Evolutionary conservation across 64 coral and sea anemone genomes (phyloP).

Genomic region (Stichodactyla mertensii): DNA sequence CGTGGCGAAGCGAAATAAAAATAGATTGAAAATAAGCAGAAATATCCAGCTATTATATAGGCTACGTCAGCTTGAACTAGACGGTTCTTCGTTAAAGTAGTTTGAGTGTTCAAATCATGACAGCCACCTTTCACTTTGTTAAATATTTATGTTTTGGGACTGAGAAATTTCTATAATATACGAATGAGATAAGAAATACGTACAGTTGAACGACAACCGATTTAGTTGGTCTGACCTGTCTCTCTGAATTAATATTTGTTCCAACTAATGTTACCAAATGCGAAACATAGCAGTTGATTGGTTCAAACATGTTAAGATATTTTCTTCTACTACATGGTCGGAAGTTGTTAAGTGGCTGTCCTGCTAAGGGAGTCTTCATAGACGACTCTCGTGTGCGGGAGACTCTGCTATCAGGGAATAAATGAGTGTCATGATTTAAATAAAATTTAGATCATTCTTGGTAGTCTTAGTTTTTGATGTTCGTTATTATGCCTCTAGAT

Average conservation of each 20-base stretch:
- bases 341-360: too few relatives aligned
- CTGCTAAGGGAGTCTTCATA: too few relatives aligned
- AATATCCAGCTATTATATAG: not conserved
- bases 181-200: not conserved
- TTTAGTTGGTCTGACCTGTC: not conserved
- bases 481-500: not conserved
- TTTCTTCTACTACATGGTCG: not conserved
- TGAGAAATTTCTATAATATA: not conserved
- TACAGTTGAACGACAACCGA: not conserved
- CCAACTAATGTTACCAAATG: too few relatives aligned
- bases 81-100: not conserved
- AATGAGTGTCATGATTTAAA: not conserved
- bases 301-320: not conserved
- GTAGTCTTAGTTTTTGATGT: not conserved
- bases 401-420: not conserved
- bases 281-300: not conserved
- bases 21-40: not conserved
- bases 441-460: not conserved
- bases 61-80: not conserved
- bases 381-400: too few relatives aligned
- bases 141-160: not conserved
- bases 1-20: not conserved
- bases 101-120: not conserved
- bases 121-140: not conserved
- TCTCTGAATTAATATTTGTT: not conserved